Base-by-base conservation (phyloP, 2,888 invertebrate species). In the Drosophila diplacantha region DNA sequence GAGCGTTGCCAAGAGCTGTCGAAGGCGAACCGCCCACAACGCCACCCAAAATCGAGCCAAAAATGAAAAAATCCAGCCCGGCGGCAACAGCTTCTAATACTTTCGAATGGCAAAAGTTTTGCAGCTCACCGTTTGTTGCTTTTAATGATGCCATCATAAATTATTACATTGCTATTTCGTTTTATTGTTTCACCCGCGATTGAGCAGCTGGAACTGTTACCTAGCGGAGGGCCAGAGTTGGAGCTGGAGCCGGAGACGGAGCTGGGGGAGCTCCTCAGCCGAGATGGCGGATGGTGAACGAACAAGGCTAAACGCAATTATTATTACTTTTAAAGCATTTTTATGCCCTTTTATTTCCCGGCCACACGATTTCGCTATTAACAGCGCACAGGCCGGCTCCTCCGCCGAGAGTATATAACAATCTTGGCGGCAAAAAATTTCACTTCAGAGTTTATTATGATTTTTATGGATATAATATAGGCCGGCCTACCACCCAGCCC, bases 121-220 rank as follows among this genome's bases (percentile, higher is more conserved):
- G 24, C 35, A 22, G 26, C 54, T 52, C 31, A 38, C 54, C 61
- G 67, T 69, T 69, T 68, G 61, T 41, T 73, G 49, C 62, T 56
- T 80, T 77, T 83, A 83, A 81, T 82, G 81, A 84, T 73, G 74
- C 75, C 81, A 77, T 77, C 84, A 85, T 85, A 85, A 85, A 85
- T 85, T 85, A 85, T 85, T 85, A 85, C 82, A 85, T 85, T 74
- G 85, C 85, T 74, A 77, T 85, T 85, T 83, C 75, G 72, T 81
- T 85, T 85, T 86, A 85, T 85, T 85, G 85, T 85, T 85, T 85
- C 75, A 86, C 79, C 73, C 83, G 81, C 81, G 83, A 85, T 85
- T 85, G 85, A 85, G 80, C 82, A 79, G 59, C 56, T 59, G 66
- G 29, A 56, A 39, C 35, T 53, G 37, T 35, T 52, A 63, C 54